These are phyloP conservation scores for Tigriopus japonicus DNA, from an alignment of 1,140 invertebrate genomes.

Conservation along the genomic window DNA sequence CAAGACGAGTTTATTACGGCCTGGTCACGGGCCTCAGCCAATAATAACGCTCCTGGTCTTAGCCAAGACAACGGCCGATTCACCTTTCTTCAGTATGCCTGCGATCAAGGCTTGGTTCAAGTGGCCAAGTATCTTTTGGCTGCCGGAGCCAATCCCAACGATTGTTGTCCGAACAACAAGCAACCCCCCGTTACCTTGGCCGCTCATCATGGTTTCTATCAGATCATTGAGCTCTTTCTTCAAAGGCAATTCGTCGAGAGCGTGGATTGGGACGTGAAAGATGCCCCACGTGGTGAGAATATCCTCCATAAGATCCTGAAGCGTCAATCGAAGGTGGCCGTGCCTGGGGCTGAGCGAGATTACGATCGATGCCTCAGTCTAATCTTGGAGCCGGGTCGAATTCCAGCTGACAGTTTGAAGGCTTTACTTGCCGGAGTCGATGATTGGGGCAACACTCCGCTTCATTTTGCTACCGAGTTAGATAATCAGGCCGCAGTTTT, in stretches of 20 bases:
- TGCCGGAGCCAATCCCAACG: conserved; percentile 5
- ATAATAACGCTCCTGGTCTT: background rate
- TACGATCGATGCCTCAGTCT: background rate
- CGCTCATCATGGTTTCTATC: conserved; percentile 11
- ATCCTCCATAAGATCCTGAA: conserved; percentile 3
- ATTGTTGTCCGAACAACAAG: background rate
- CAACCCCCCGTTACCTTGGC: background rate
- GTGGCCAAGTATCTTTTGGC: background rate
- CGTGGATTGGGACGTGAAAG: background rate
- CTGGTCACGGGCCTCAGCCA: too few relatives aligned
- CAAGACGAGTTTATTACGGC: background rate
- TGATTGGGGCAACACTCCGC: background rate
- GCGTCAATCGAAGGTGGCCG: background rate
- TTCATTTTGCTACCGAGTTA: background rate
- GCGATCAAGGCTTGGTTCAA: background rate
- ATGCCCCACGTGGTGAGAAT: background rate
- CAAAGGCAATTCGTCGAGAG: background rate
- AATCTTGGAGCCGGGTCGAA: background rate
- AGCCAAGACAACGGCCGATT: conserved; percentile 9
- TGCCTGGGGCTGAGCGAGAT: background rate
- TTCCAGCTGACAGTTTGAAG: too few relatives aligned
- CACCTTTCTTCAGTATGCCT: conserved; percentile 5
- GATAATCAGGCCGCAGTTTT: background rate
- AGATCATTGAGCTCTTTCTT: background rate
- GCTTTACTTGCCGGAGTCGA: background rate